Evolutionary conservation across 2,888 invertebrate species (phyloP), one percentile per base, ranked within the genome.

Genomic region (Trissoscelio sp.): DNA sequence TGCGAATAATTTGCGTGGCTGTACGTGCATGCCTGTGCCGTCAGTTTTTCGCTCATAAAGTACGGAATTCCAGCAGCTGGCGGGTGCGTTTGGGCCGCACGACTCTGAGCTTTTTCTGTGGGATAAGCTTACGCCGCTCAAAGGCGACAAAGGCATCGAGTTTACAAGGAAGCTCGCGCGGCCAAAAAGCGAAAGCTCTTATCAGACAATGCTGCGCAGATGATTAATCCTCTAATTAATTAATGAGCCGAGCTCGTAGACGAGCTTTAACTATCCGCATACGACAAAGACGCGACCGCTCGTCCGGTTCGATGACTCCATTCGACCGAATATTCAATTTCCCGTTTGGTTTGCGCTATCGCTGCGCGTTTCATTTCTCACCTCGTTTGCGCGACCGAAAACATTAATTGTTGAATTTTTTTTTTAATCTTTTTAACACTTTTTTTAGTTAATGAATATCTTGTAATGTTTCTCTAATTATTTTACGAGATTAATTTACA

Each of bases 1-100:
- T 46, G 74, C 79, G 64, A 80, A 80, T 69, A 80, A 80, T 75
- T 75, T 70, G 74, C 75, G 64, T 44, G 42, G 48, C 57, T 64
- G 69, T 64, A 72, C 58, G 72, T 58, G 72, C 48, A 66, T 72
- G 64, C 72, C 58, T 34, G 37, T 18, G 57, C 60, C 53, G 58
- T 66, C 48, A 34, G 69, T 74, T 80, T 80, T 70, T 62, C 74
- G 69, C 24, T 48, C 60, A 48, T 70, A 79, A 74, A 74, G 62
- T 74, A 28, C 24, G 67, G 70, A 70, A 79, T 79, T 64, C 44
- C 46, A 34, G 58, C 58, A 70, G 66, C 78, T 51, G 66, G 12
- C 22, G 60, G 48, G n/a, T 60, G 55, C 62, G 64, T 70, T 78
- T 64, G 39, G 75, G 37, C 42, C 67, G 51, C 39, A 42, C 66